Base-by-base conservation (phyloP, 2,888 invertebrate species). In the Drosophila ustulata region DNA sequence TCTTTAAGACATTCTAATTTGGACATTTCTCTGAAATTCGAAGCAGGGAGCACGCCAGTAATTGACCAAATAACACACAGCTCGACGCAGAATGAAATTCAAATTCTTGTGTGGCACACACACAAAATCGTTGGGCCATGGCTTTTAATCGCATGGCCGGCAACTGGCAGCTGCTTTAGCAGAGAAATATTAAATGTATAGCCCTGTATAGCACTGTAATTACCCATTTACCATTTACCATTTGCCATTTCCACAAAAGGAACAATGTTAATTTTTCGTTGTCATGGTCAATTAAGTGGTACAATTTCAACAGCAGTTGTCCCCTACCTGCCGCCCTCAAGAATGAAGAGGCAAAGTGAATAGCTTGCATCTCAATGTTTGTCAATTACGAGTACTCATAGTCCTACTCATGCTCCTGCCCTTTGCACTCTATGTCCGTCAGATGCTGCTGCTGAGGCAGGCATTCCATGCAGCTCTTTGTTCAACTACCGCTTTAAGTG, bases 261-360 rank as follows among this genome's bases (percentile, higher is more conserved):
- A 78, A 72, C 76, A 82, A 81, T 85, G 85, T 75, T 82, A 88
- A 85, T 88, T 82, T 81, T 78, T 80, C 86, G 78, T 79, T 88
- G 88, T 88, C 85, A 81, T 78, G 86, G 86, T 78, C 85, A 88
- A 86, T 86, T 86, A 81, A 83, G 75, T 88, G 83, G 55, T 70
- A 61, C 64, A 75, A 69, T 57, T 71, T 67, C 63, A 61, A 43
- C 50, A 39, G 13, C 58, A 58, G 49, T 18, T 49, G 28, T 23
- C 43, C 8, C 11, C 49, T 11, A 9, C 13, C 7, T 8, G 1
- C 26, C 32, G 4, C 26, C 23, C 32, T 41, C 47, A 55, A 65
- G 53, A 65, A 57, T 66, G 32, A 58, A 63, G 53, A 43, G 53
- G 58, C 67, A 68, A 76, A 75, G 74, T 76, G 75, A 69, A 78